A percentile compares a stretch with the other conserved stretches of the same genome.
Evolutionary conservation across 23 tunicate genomes (phyloP).

Genomic region (Phallusia fumigata): DNA sequence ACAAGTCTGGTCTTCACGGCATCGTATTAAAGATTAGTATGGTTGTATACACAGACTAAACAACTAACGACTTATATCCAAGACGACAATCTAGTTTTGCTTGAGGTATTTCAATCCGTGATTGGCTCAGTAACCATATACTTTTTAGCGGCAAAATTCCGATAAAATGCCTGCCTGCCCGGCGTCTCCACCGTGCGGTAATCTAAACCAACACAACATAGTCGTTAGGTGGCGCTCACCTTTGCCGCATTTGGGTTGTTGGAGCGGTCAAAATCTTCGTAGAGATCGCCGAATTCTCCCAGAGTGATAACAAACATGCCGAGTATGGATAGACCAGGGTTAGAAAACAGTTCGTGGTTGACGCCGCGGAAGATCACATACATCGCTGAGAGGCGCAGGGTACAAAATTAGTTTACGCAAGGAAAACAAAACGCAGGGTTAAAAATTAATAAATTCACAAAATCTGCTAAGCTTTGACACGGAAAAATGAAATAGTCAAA

Average conservation of each 20-base stretch:
- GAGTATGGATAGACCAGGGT: constrained; percentile 58
- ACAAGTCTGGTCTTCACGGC: too few species aligned
- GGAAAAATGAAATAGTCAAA: too few species aligned
- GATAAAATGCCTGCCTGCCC: background rate
- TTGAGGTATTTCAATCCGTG: too few species aligned
- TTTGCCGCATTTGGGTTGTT: constrained; percentile 66
- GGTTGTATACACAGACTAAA: too few species aligned
- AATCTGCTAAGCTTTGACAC: background rate
- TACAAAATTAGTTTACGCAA: background rate
- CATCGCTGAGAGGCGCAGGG: constrained; percentile 66
- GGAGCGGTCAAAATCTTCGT: constrained; percentile 64
- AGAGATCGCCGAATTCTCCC: constrained; percentile 86
- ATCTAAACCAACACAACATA: background rate
- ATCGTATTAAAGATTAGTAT: too few species aligned
- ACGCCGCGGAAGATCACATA: constrained; percentile 73
- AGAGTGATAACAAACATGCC: constrained; percentile 88
- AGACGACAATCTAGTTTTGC: too few species aligned
- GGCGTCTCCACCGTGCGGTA: background rate
- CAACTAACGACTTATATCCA: too few species aligned
- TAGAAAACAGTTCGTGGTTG: constrained; percentile 39
- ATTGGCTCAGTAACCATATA: too few species aligned
- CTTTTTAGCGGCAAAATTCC: too few species aligned
- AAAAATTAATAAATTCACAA: background rate
- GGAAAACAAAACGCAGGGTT: background rate
- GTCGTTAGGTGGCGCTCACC: constrained; percentile 27